Conservation (phyloP, 1,140 invertebrate species). For the Heliconius melpomene region DNA sequence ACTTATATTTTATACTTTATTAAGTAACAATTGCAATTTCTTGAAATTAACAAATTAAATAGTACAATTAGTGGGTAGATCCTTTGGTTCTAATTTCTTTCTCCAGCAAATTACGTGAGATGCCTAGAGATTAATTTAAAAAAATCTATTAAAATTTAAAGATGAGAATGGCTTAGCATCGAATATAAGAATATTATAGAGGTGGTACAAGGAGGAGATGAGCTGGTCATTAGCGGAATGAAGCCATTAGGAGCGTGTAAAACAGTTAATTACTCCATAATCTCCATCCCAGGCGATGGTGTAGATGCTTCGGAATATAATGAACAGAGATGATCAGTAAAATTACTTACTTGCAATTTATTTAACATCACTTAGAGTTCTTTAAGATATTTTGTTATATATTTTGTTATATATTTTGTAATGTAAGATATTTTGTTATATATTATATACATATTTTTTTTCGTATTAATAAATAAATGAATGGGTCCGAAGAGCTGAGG, state of each 20-base stretch:
- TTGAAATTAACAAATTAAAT: too few relatives aligned
- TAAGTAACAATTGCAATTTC: not conserved
- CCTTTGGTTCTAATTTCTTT: too few relatives aligned
- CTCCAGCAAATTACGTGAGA: not conserved
- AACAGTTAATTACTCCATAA: constrained; percentile 73
- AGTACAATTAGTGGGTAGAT: not conserved
- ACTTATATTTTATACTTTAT: not conserved
- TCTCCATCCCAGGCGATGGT: constrained; percentile 54
- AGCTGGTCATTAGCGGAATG: constrained; percentile 72
- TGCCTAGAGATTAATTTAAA: not conserved
- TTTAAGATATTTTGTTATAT: too few relatives aligned
- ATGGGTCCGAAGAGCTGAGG: too few relatives aligned
- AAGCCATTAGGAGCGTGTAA: constrained; percentile 76
- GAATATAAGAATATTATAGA: constrained; percentile 24
- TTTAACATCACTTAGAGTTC: not conserved
- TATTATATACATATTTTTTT: too few relatives aligned
- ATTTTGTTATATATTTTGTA: too few relatives aligned
- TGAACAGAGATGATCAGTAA: constrained; percentile 32
- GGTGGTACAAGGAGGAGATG: constrained; percentile 43
- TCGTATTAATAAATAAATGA: too few relatives aligned
- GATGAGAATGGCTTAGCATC: constrained; percentile 21
- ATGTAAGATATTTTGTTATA: too few relatives aligned
- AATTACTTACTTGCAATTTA: constrained; percentile 17
- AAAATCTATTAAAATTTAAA: constrained; percentile 6
- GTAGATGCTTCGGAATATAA: constrained; percentile 37